Conservation (phyloP, 2,113 vertebrate species). For the Oryzias javanicus region DNA sequence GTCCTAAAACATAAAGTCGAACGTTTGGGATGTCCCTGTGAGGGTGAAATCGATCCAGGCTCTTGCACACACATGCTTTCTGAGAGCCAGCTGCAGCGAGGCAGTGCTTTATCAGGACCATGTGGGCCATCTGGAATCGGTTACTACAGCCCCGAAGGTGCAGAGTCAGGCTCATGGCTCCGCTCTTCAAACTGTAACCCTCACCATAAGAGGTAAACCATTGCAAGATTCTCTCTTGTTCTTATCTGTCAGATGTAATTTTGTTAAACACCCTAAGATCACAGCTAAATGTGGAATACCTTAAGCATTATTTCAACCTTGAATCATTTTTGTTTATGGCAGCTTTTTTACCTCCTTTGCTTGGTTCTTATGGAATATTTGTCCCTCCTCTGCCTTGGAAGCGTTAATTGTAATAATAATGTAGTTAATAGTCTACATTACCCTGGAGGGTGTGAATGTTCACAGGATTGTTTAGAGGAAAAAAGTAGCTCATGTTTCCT, state of each 20-base stretch:
- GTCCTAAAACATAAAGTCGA: slow-evolving; percentile 26
- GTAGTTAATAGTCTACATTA: too few relatives aligned
- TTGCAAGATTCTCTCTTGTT: slow-evolving; percentile 40
- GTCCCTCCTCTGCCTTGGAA: too few relatives aligned
- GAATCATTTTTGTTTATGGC: too few relatives aligned
- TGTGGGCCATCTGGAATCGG: slow-evolving; percentile 78
- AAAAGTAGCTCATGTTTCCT: slow-evolving; percentile 30
- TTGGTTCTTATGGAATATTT: too few relatives aligned
- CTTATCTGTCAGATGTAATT: slow-evolving; percentile 11
- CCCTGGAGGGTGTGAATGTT: too few relatives aligned
- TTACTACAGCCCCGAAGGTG: slow-evolving; percentile 66
- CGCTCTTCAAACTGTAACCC: slow-evolving; percentile 60
- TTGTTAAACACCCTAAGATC: too few relatives aligned
- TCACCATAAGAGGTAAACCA: slow-evolving; percentile 44
- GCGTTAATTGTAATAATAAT: too few relatives aligned
- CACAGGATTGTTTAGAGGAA: too few relatives aligned
- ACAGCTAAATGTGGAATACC: not conserved
- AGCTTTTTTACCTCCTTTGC: too few relatives aligned
- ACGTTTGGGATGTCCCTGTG: slow-evolving; percentile 10
- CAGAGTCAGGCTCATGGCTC: slow-evolving; percentile 62
- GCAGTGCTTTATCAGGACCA: slow-evolving; percentile 72
- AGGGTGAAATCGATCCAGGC: slow-evolving; percentile 8
- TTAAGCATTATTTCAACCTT: not conserved
- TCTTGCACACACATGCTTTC: not conserved
- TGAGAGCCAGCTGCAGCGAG: slow-evolving; percentile 66